Percentiles rank a stretch among this genome's conserved stretches.
Conservation (phyloP, 2,888 invertebrate species). For the Crepidodera aurea region DNA sequence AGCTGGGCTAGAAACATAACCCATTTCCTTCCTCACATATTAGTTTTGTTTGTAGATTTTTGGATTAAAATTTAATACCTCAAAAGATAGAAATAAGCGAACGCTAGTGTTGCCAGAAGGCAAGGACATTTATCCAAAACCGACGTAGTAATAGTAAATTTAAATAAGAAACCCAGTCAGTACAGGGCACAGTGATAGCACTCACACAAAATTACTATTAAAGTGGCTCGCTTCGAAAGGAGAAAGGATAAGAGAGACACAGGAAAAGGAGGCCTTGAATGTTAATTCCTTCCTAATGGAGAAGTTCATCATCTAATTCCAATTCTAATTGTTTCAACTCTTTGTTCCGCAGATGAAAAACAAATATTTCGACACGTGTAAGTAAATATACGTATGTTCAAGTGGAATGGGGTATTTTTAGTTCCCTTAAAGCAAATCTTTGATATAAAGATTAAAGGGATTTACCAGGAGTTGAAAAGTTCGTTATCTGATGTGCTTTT, state of each 20-base stretch:
- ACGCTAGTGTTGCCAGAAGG: too few species aligned
- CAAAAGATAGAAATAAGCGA: too few species aligned
- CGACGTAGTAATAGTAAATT: slow-evolving; percentile 22
- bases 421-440: background rate
- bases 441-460: too few species aligned
- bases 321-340: slow-evolving; percentile 17
- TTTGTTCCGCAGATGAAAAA: slow-evolving; percentile 9
- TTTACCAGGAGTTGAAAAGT: too few species aligned
- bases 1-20: too few species aligned
- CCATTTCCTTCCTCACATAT: too few species aligned
- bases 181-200: slow-evolving; percentile 11
- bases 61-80: too few species aligned
- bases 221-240: slow-evolving; percentile 20
- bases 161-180: slow-evolving; percentile 20
- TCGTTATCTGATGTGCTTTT: too few species aligned
- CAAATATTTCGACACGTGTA: background rate
- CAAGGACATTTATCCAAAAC: slow-evolving; percentile 19
- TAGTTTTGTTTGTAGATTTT: too few species aligned
- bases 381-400: background rate
- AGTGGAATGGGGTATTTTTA: background rate
- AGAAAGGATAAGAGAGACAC: background rate
- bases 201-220: slow-evolving; percentile 25
- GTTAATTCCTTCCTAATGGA: slow-evolving; percentile 26
- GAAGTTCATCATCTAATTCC: slow-evolving; percentile 14
- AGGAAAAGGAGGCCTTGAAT: slow-evolving; percentile 18